Percentiles rank a stretch among this genome's conserved stretches.
Conservation (phyloP, 2,113 vertebrate genomes). For the Oncorhynchus masou region DNA sequence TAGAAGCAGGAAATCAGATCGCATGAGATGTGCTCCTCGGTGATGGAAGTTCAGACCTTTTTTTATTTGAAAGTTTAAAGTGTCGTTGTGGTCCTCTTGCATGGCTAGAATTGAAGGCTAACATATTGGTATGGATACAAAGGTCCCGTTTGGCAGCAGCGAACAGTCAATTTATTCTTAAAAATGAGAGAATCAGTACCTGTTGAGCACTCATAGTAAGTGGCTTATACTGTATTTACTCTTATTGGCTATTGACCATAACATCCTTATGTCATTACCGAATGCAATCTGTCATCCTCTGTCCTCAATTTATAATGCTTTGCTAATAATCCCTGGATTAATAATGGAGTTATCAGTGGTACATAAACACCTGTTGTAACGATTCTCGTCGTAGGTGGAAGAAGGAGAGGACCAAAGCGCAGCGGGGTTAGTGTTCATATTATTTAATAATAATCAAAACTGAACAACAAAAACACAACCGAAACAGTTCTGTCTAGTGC, state of each 20-base stretch:
- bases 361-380: conserved; percentile 17
- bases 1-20: conserved; percentile 46
- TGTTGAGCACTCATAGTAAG: no score
- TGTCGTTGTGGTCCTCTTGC: background rate
- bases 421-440: no score
- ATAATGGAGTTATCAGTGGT: conserved; percentile 17
- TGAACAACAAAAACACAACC: no score
- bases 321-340: conserved; percentile 13
- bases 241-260: no score
- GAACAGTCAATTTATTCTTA: background rate
- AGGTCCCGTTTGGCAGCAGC: background rate
- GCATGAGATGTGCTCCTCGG: conserved; percentile 17
- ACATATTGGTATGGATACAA: background rate
- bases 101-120: background rate
- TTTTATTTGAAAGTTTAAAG: background rate
- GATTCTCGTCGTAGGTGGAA: no score
- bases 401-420: no score
- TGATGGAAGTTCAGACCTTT: conserved; percentile 5
- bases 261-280: background rate
- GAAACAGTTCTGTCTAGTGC: no score
- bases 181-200: background rate
- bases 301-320: background rate
- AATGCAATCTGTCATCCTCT: background rate
- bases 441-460: no score
- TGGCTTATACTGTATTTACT: no score